Evolutionary conservation across 1,140 invertebrate species (phyloP).

Genomic region (Atta cephalotes): DNA sequence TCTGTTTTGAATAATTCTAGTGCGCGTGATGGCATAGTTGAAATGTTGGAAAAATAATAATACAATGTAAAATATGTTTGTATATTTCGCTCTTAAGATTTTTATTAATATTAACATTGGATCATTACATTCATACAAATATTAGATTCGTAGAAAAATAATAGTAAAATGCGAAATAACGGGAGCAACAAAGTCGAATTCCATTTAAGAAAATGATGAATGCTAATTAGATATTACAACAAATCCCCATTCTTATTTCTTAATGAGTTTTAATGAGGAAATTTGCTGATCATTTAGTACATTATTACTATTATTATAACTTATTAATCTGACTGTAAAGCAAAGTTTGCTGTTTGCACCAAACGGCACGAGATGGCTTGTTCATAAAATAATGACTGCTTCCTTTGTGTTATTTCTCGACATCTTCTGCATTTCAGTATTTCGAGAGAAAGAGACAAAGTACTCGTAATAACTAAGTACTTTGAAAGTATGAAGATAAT

Average conservation of each 20-base stretch:
- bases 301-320: constrained; percentile 50
- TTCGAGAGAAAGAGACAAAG: constrained; percentile 58
- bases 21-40: background rate
- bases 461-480: constrained; percentile 55
- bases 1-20: constrained; percentile 61
- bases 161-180: background rate
- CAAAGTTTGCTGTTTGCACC: constrained; percentile 51
- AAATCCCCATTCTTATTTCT: constrained; percentile 42
- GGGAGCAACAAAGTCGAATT: background rate
- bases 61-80: background rate
- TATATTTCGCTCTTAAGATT: background rate
- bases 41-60: constrained; percentile 35
- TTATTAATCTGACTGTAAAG: constrained; percentile 56
- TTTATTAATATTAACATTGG: background rate
- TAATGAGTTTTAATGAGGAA: constrained; percentile 53
- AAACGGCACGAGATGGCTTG: constrained; percentile 53
- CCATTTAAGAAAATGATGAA: constrained; percentile 37
- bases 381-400: constrained; percentile 56
- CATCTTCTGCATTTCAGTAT: constrained; percentile 47
- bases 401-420: constrained; percentile 58
- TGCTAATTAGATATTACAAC: constrained; percentile 46
- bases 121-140: background rate
- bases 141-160: background rate
- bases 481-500: constrained; percentile 56
- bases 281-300: constrained; percentile 55